Base-by-base conservation (phyloP, 37 sponge, comb jelly and placozoan species). In the Chondrosia reniformis region DNA sequence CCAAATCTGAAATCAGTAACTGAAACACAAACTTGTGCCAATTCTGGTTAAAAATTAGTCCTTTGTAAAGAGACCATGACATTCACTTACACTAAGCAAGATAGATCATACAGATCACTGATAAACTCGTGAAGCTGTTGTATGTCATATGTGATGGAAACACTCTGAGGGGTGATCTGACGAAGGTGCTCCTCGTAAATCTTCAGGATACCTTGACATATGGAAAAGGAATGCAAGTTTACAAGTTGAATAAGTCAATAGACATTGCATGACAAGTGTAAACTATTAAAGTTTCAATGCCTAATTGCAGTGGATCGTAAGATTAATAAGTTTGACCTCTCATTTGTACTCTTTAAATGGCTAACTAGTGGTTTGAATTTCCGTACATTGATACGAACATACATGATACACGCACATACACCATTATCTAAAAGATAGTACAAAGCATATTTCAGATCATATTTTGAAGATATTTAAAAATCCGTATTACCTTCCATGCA, bases 71-170 rank as follows among this genome's bases (percentile, higher is more conserved):
- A 49, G 15, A n/a, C 39, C 9, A n/a, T n/a, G n/a, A n/a, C n/a
- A n/a, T 33, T 12, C 10, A 63, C 89, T 88, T 80, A 95, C 90
- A 98, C 96, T 15, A 98, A 63, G 59, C 94, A 94, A 45, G 89
- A 87, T 54, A 98, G 84, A 66, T 98, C 99, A 39, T 78, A 81
- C 27, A 98, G 87, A 55, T 85, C 84, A 69, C 95, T 94, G 40
- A 98, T 80, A 76, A 98, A 98, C 59, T 95, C 90, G 77, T 93
- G 95, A 21, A 98, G 92, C 45, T 98, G 90, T 38, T 88, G 90
- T 58, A 98, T 98, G 85, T 98, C 96, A 61, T 98, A 98, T 9
- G 99, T 98, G 56, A 98, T 98, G 72, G 92, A 89, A 0, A 91
- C 88, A 37, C 79, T 87, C 63, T 87, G 89, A 17, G 99, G 99